Conservation (phyloP, 2,113 vertebrate genomes). For the Macquaria ambigua region DNA sequence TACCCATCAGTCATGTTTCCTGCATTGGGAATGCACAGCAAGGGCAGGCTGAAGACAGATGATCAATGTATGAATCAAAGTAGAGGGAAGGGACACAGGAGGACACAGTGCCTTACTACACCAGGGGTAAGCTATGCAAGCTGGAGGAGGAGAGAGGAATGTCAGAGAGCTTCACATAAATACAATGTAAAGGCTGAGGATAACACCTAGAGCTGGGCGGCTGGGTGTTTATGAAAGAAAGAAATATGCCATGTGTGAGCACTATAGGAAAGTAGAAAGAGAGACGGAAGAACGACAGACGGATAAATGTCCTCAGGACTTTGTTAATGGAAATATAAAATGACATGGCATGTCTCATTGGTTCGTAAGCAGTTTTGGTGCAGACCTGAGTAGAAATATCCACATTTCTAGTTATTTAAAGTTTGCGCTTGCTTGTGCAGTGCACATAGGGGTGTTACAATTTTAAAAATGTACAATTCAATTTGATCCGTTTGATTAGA, state of each 20-base stretch:
- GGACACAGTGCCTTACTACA: slow-evolving; percentile 65
- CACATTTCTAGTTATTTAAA: neutral
- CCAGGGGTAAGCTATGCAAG: slow-evolving; percentile 38
- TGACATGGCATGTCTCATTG: neutral
- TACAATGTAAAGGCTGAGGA: neutral
- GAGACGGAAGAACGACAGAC: neutral
- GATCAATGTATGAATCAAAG: neutral
- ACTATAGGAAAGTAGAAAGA: neutral
- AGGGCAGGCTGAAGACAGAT: neutral
- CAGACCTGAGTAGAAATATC: neutral
- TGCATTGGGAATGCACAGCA: slow-evolving; percentile 18
- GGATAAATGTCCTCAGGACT: neutral
- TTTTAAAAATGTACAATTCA: neutral
- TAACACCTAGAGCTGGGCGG: neutral
- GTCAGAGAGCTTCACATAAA: slow-evolving; percentile 1
- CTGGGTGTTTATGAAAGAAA: neutral
- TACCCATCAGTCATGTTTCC: slow-evolving; percentile 6
- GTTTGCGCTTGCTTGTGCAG: neutral
- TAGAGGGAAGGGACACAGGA: neutral
- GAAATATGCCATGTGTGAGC: neutral
- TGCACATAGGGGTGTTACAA: neutral
- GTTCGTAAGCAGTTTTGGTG: neutral
- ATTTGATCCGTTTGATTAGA: neutral
- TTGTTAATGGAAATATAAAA: neutral
- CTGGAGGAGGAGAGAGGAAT: neutral